Conservation (phyloP, 2,888 invertebrate genomes). For the Ectemnius continuus region DNA sequence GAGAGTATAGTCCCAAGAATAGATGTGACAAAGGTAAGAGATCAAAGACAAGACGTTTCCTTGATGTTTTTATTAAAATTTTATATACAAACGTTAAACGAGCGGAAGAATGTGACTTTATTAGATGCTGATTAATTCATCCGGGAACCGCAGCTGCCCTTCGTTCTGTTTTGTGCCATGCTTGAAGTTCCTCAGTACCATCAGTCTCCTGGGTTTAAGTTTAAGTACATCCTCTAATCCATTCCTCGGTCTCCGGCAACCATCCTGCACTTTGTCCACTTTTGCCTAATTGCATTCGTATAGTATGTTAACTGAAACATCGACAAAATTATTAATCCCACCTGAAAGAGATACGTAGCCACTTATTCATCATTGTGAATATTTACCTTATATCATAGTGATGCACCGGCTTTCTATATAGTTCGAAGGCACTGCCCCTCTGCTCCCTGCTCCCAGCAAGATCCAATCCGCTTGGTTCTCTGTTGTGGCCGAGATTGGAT, state of each 20-base stretch:
- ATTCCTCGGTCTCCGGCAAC: neutral
- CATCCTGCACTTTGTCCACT: neutral
- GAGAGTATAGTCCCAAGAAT: too few species aligned
- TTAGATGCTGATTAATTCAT: constrained; percentile 14
- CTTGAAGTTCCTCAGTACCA: constrained; percentile 9
- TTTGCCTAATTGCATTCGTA: neutral
- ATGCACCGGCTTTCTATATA: constrained; percentile 93
- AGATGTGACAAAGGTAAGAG: too few species aligned
- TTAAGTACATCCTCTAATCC: neutral
- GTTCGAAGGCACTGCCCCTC: constrained; percentile 95
- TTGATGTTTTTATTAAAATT: constrained; percentile 34
- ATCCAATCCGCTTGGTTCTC: constrained; percentile 80
- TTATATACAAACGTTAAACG: constrained; percentile 41
- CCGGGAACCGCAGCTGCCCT: neutral
- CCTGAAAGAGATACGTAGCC: neutral
- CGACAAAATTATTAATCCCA: neutral
- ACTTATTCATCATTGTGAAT: neutral
- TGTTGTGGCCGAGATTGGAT: constrained; percentile 70
- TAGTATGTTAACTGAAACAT: constrained; percentile 2
- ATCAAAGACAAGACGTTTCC: too few species aligned
- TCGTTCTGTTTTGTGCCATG: constrained; percentile 5
- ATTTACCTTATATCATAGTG: constrained; percentile 78
- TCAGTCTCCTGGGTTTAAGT: neutral
- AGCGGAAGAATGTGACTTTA: constrained; percentile 28
- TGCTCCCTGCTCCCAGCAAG: constrained; percentile 93